These are phyloP conservation scores for Apomyelois bistriatella DNA, from an alignment of 2,888 invertebrate species.

Conservation along the genomic window DNA sequence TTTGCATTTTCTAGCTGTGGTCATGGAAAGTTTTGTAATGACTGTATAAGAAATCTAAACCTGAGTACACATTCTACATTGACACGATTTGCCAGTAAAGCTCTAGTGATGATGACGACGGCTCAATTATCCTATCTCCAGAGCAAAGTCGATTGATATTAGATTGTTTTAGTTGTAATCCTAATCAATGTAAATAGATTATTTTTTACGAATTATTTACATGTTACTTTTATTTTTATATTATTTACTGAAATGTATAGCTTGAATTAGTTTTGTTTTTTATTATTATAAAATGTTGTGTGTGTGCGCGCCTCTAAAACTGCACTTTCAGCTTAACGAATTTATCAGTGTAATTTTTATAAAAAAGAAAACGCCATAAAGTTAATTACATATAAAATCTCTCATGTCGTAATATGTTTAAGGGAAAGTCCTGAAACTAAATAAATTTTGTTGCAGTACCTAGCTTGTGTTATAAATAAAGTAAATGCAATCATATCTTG, in stretches of 20 bases:
- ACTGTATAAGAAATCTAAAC: not conserved
- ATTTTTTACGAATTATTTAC: conserved; percentile 65
- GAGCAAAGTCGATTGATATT: conserved; percentile 26
- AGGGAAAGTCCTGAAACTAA: not conserved
- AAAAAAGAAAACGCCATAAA: not conserved
- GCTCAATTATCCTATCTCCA: not conserved
- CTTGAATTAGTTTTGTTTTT: conserved; percentile 48
- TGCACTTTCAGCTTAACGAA: conserved; percentile 14
- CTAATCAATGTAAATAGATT: conserved; percentile 64
- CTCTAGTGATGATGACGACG: conserved; percentile 5
- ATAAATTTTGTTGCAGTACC: conserved; percentile 4
- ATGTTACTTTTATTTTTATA: conserved; percentile 61
- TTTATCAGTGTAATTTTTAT: conserved; percentile 3
- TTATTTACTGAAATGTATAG: conserved; percentile 64
- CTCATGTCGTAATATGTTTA: conserved; percentile 14
- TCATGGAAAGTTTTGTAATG: too few relatives aligned
- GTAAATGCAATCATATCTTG: not conserved
- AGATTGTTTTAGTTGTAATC: conserved; percentile 37
- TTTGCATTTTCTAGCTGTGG: too few relatives aligned
- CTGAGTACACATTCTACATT: conserved; percentile 15
- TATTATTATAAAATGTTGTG: conserved; percentile 20
- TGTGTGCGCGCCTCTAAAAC: conserved; percentile 14
- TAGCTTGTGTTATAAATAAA: not conserved
- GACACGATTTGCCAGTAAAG: conserved; percentile 10
- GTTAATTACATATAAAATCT: conserved; percentile 7